Conservation (phyloP, 2,113 vertebrate genomes). For the Speoplatyrhinus poulsoni region DNA sequence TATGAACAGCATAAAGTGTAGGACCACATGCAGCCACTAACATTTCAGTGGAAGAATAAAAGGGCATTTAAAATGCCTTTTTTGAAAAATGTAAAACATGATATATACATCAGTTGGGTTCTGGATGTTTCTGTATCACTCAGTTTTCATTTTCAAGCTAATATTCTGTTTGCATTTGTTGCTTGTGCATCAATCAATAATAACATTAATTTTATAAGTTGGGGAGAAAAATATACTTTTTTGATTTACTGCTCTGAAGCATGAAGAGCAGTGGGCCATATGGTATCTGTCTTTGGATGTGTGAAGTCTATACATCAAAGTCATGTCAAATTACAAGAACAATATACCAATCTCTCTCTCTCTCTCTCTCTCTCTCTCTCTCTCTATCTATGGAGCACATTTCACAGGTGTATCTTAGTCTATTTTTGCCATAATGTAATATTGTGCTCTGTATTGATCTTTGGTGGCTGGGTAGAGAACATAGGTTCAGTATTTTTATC, state of each 20-base stretch:
- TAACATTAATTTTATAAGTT: no score
- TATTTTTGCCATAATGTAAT: background rate
- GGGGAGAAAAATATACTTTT: background rate
- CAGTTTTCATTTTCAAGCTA: no score
- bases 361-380: background rate
- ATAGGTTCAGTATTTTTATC: no score
- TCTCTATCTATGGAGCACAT: background rate
- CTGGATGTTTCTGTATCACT: no score
- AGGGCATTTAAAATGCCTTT: background rate
- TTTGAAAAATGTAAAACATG: no score
- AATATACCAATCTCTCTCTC: background rate
- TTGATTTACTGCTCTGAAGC: background rate
- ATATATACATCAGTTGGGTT: no score
- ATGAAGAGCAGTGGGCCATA: background rate
- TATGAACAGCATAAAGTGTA: constrained; percentile 4
- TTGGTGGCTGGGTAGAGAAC: background rate
- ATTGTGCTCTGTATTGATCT: background rate
- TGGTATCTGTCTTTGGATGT: background rate
- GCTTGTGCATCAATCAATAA: no score
- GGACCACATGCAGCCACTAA: background rate
- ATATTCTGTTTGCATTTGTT: no score
- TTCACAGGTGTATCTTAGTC: background rate
- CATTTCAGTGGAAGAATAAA: constrained; percentile 1
- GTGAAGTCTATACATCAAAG: background rate
- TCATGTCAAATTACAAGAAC: background rate